These are phyloP conservation scores for Gasterosteus aculeatus DNA, from an alignment of 2,113 vertebrate species.

Conservation along the genomic window DNA sequence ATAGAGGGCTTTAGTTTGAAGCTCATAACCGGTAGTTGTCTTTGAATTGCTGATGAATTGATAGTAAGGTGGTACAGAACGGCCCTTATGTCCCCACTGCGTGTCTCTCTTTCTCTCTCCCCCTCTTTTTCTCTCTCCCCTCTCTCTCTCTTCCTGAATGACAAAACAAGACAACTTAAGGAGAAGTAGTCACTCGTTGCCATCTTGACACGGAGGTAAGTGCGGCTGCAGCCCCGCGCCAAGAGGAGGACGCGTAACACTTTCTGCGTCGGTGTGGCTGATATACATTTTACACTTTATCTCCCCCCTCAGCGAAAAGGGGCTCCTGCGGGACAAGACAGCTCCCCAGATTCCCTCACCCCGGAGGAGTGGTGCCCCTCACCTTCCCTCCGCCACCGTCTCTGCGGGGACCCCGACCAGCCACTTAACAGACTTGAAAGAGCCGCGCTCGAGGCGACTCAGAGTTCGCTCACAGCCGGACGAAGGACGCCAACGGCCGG, in stretches of 20 bases:
- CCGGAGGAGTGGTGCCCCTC: conserved; percentile 43
- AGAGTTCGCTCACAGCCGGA: conserved; percentile 19
- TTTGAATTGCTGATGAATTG: accelerated
- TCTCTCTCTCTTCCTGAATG: background rate
- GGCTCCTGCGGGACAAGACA: conserved; percentile 5
- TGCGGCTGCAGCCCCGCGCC: conserved; percentile 1
- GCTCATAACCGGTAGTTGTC: accelerated
- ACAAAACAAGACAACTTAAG: conserved; percentile 52
- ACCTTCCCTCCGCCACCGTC: background rate
- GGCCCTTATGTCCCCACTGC: background rate
- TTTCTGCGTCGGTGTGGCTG: conserved; percentile 4
- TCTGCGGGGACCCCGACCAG: background rate
- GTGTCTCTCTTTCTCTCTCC: no score
- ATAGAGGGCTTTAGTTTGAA: conserved; percentile 11
- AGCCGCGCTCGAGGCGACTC: conserved; percentile 29
- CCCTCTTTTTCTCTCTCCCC: no score
- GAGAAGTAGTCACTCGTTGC: conserved; percentile 30
- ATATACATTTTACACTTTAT: conserved; percentile 13
- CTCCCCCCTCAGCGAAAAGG: background rate
- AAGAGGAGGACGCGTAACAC: conserved; percentile 7
- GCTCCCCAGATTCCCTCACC: conserved; percentile 47
- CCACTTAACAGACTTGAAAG: conserved; percentile 41
- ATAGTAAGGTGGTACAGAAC: background rate
- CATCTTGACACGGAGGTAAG: background rate
- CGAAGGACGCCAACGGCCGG: conserved; percentile 25